Base-by-base conservation (phyloP, 1,140 invertebrate species). In the Trissolcus basalis region DNA sequence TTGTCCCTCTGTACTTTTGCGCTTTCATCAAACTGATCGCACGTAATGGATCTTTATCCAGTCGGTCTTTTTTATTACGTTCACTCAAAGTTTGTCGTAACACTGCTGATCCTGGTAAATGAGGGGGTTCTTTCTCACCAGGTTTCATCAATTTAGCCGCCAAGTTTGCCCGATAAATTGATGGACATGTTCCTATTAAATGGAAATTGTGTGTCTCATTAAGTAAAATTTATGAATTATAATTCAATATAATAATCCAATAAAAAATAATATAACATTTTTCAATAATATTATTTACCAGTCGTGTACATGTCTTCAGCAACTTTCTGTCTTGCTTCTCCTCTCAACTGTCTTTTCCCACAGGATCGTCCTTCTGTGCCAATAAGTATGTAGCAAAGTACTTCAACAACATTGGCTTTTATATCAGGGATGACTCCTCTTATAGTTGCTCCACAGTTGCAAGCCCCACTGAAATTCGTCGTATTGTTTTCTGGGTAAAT, bases 371-470 rank as follows among this genome's bases (percentile, higher is more conserved):
- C 54, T 32, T 51, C 39, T 0, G 54, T 45, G 6, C 19, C 19
- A 27, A 27, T 27, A 27, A 27, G 19, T 7, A 59, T 48, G 10
- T 32, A 56, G n/a, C 64, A 59, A 12, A 35, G 10, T 3, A 43
- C 27, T 50, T 54, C 51, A 15, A 58, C 51, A 13, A 58, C 41
- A 15, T 51, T 41, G 7, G 8, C 9, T 16, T 68, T 36, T 9
- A 68, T n/a, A 11, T 35, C 5, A 1, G 9, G 11, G 4, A 69
- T 51, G 39, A 59, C 19, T 2, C 65, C 54, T 41, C 41, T 43
- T 43, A 68, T 14, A 4, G 39, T 47, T 27, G 12, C 12, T 44
- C 65, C 49, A 53, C 65, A 69, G 10, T 60, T 41, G 10, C 65
- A 69, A 9, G 39, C 0, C 0, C 48, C 48, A n/a, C 6, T 10